Base-by-base conservation (phyloP, 2,888 invertebrate species). In the Leptopilina drosophilae region DNA sequence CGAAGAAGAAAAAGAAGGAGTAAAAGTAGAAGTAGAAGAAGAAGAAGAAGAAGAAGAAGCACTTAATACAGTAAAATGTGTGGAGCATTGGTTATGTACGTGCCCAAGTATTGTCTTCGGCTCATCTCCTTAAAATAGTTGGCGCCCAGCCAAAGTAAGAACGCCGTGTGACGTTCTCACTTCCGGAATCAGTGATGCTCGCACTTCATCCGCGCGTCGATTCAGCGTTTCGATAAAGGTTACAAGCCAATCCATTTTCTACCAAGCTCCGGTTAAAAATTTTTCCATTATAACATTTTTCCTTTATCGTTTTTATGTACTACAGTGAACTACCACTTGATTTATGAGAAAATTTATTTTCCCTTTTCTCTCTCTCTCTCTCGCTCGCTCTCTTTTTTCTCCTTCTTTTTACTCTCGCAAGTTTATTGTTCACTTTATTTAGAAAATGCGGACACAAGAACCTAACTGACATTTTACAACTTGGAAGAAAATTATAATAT, bases 61-160 rank as follows among this genome's bases (percentile, higher is more conserved):
- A 73, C 69, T 73, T 73, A 53, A 56, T 73, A 53, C 14, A n/a
- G 53, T 73, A 33, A 42, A 73, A 33, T 73, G 69, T 73, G 26
- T 73, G 69, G 53, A 73, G 33, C 69, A 15, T 12, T 49, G 49
- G 42, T 33, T 49, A 53, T 73, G 69, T 53, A 73, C 69, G 69
- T 73, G 69, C 53, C 53, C 56, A 56, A 73, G 69, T 73, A 73
- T 73, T 73, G 69, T 73, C 69, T 67, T 73, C 56, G 53, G 53
- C 69, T 73, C 56, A 73, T 73, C 53, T 73, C 53, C 53, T 73
- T 73, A 73, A 73, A 73, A 73, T 73, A 73, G 69, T 73, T 73
- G 69, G 69, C 69, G 6, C 33, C n/a, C 14, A 56, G 69, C 69
- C 69, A 73, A 8, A 42, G 33, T 20, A 26, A 73, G 69, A 73